Conservation (phyloP, 2,797 vertebrate species). For the Rhincodon typus region DNA sequence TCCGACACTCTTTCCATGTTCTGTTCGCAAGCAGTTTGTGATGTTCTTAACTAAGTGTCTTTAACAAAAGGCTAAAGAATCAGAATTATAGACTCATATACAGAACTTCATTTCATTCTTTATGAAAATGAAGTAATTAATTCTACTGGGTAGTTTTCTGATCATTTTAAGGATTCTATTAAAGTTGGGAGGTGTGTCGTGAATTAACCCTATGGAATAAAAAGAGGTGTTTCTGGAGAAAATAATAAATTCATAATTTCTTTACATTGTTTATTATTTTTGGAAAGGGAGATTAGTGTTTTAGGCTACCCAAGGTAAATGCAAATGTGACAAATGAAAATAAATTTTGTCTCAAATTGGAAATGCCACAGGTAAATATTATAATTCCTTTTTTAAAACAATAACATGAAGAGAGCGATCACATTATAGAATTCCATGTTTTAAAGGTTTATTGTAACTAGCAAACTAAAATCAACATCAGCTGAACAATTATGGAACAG, state of each 20-base stretch:
- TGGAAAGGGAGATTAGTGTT: neutral
- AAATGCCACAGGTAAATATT: neutral
- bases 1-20: neutral
- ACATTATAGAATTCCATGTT: too few species aligned
- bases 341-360: neutral
- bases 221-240: neutral
- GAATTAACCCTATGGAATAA: neutral
- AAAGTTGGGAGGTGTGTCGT: neutral
- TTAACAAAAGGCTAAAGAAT: too few species aligned
- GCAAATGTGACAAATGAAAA: neutral
- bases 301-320: neutral
- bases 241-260: neutral
- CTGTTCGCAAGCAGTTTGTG: neutral
- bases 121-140: neutral
- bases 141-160: neutral
- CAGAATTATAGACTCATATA: neutral
- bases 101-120: neutral
- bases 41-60: neutral
- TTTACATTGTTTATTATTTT: neutral
- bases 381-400: too few species aligned
- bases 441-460: too few species aligned
- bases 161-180: neutral
- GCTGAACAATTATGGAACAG: too few species aligned
- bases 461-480: too few species aligned
- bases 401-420: too few species aligned